Evolutionary conservation across 2,797 vertebrate genomes (phyloP).

Genomic region (Esox lucius): DNA sequence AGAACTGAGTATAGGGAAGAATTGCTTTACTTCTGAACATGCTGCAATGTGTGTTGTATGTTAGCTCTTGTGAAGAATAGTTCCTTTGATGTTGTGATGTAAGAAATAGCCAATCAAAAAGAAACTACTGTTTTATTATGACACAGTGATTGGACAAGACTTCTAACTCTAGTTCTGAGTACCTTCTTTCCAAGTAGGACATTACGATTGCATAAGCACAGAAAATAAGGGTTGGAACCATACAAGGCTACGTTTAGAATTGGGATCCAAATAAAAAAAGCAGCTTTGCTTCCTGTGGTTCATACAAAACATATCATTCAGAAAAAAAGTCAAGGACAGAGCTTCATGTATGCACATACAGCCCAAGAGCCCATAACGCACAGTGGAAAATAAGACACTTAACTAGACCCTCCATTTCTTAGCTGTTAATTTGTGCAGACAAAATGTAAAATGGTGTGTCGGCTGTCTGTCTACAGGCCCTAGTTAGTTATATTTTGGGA

Average conservation of each 20-base stretch:
- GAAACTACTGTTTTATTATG: constrained; percentile 5
- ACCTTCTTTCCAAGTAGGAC: constrained; percentile 11
- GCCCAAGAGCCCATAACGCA: not conserved
- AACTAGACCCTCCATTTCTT: constrained; percentile 3
- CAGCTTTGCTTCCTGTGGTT: no score
- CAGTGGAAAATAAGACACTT: not conserved
- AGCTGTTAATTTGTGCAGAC: not conserved
- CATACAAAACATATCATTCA: no score
- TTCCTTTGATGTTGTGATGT: not conserved
- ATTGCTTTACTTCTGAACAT: constrained; percentile 8
- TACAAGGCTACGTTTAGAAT: not conserved
- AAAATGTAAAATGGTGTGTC: not conserved
- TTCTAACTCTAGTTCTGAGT: not conserved
- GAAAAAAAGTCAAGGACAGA: no score
- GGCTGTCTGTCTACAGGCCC: constrained; percentile 11
- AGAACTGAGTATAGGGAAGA: constrained; percentile 19
- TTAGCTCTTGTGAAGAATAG: constrained; percentile 3
- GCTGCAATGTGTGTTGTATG: constrained; percentile 1
- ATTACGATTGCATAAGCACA: not conserved
- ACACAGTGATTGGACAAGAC: constrained; percentile 1
- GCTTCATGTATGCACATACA: no score
- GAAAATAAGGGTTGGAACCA: not conserved
- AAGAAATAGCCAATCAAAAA: not conserved
- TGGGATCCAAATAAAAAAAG: no score
- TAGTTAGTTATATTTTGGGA: constrained; percentile 4